Evolutionary conservation across 2,888 invertebrate species (phyloP), one percentile per base, ranked within the genome.

Genomic region (Pantelozetes paolii): DNA sequence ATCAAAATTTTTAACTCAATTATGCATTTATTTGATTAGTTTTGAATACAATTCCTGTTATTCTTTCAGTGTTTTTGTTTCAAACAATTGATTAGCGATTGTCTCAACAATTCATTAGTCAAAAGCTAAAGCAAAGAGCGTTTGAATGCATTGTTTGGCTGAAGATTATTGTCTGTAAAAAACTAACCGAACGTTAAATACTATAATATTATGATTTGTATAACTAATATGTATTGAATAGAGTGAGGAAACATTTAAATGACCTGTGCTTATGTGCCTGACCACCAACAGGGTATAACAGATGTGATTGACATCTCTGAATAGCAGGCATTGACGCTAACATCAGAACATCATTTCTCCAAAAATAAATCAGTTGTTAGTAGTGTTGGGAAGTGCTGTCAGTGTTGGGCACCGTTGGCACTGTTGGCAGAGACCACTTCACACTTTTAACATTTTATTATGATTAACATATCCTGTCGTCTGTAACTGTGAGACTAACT

Each of bases 291-390:
- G 67, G 67, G 67, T 67, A 67, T 62, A 59, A 59, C 72, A 72
- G 72, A 72, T 72, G 72, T 72, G 72, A 73, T 73, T 73, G 73
- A 73, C 73, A 73, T 50, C 36, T 40, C n/a, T 48, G 72, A 72
- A 57, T 57, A 54, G 72, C 50, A 71, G n/a, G 57, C 48, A 71
- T 67, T 67, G 67, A 67, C 67, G 67, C 67, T n/a, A n/a, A n/a
- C n/a, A n/a, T n/a, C n/a, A n/a, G 42, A 36, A 67, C 36, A 67
- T 67, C 67, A 67, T 67, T 40, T 67, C 42, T 23, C 23, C 23
- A 40, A 67, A 67, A 62, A 62, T 32, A 40, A 67, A 67, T 67
- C 67, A 67, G 40, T 67, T 67, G 67, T 67, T 40, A 20, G 36
- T 15, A 23, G 20, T 67, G 30, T 2, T 32, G 59, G 59, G 5